phyloP scores from a whole-genome alignment of 1,140 invertebrate species.

The Brachionus sp. region DNA sequence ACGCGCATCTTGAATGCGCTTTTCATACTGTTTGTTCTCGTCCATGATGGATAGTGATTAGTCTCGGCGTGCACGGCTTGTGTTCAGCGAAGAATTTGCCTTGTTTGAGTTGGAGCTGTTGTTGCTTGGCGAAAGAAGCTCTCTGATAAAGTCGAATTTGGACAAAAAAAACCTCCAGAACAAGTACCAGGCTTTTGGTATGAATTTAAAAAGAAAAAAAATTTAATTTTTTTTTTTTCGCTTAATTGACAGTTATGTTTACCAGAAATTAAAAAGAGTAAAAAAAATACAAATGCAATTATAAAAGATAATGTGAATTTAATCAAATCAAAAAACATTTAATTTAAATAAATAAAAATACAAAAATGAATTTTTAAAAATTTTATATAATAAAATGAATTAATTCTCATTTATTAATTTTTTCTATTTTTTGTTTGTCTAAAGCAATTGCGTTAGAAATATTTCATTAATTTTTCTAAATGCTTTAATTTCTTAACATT shows the following conservation, averaged over 20 bases:
- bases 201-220: not conserved
- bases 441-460: not conserved
- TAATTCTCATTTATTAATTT: too few relatives aligned
- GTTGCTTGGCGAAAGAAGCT: not conserved
- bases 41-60: not conserved
- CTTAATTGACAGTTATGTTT: not conserved
- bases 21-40: not conserved
- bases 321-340: conserved; percentile 44
- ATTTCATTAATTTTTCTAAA: not conserved
- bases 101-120: not conserved
- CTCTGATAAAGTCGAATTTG: conserved; percentile 41
- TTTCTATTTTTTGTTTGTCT: not conserved
- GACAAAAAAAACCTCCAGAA: conserved; percentile 42
- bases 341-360: not conserved
- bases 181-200: conserved; percentile 26
- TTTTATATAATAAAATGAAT: not conserved
- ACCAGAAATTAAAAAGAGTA: conserved; percentile 40
- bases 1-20: not conserved
- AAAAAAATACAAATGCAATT: conserved; percentile 29
- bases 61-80: not conserved
- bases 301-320: conserved; percentile 37
- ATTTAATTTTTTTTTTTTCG: not conserved
- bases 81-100: not conserved
- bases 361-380: not conserved
- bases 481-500: not conserved